Percentiles rank a stretch among this genome's conserved stretches.
phyloP scores from a whole-genome alignment of 2,113 vertebrate species.

The Leptosomus discolor region DNA sequence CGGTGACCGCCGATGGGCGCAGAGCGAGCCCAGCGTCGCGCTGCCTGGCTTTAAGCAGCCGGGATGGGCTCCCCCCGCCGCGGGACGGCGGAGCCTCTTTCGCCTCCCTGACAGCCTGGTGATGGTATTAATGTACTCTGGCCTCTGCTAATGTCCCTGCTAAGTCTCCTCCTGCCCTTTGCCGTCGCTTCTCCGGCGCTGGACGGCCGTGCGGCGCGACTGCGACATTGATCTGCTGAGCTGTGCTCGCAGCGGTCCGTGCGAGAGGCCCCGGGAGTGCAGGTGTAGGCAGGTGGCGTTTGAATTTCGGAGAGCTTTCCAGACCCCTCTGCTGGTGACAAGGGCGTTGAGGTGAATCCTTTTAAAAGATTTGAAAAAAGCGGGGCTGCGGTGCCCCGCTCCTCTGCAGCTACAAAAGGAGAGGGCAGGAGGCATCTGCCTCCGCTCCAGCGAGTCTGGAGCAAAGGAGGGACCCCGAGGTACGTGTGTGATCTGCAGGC shows the following conservation, averaged over 20 bases:
- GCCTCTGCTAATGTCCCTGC: not conserved
- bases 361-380: not conserved
- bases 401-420: not conserved
- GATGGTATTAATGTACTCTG: not conserved
- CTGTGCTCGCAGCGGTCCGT: not conserved
- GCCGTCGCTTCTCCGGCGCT: not conserved
- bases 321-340: rapidly evolving
- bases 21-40: no score
- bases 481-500: not conserved
- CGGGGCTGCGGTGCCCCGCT: not conserved
- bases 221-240: not conserved
- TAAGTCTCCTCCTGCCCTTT: not conserved
- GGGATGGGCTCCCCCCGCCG: no score
- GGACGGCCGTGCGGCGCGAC: rapidly evolving
- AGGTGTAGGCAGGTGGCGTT: not conserved
- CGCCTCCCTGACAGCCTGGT: not conserved
- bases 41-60: not conserved
- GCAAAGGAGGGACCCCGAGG: not conserved
- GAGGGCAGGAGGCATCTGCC: not conserved
- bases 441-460: not conserved
- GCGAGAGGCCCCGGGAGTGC: rapidly evolving
- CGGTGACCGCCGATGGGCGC: not conserved
- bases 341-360: not conserved
- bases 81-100: not conserved
- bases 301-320: not conserved